Evolutionary conservation across 2,888 invertebrate species (phyloP).

Genomic region (Zaprionus obscuricornis): DNA sequence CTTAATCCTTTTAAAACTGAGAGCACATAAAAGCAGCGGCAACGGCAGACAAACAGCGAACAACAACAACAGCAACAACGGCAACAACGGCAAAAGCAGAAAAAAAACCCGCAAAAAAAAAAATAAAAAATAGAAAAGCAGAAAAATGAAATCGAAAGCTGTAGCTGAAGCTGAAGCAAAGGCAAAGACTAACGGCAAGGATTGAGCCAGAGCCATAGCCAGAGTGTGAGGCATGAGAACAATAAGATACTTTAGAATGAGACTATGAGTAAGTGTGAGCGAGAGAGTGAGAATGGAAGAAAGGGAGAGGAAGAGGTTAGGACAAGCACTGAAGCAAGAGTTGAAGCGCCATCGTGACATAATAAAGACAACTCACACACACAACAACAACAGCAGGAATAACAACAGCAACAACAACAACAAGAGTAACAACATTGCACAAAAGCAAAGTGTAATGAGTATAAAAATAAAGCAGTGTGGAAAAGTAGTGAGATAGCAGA

Average conservation of each 20-base stretch:
- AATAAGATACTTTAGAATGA: constrained; percentile 62
- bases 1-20: constrained; percentile 76
- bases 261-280: constrained; percentile 14
- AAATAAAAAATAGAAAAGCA: constrained; percentile 8
- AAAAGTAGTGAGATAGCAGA: constrained; percentile 33
- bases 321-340: constrained; percentile 49
- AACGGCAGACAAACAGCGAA: constrained; percentile 30
- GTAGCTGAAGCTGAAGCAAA: constrained; percentile 27
- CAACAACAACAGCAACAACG: constrained; percentile 37
- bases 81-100: too few species aligned
- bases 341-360: constrained; percentile 67
- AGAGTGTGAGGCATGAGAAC: constrained; percentile 44
- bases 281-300: constrained; percentile 15
- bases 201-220: neutral
- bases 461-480: constrained; percentile 64
- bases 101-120: constrained; percentile 35
- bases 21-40: constrained; percentile 70
- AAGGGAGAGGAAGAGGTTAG: too few species aligned
- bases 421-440: constrained; percentile 35
- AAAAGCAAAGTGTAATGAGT: constrained; percentile 70
- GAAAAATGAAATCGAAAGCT: constrained; percentile 40
- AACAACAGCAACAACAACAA: constrained; percentile 23
- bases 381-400: constrained; percentile 14
- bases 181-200: constrained; percentile 3
- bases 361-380: constrained; percentile 60